These are phyloP conservation scores for Endotricha flammealis DNA, from an alignment of 2,888 invertebrate genomes.

Conservation along the genomic window DNA sequence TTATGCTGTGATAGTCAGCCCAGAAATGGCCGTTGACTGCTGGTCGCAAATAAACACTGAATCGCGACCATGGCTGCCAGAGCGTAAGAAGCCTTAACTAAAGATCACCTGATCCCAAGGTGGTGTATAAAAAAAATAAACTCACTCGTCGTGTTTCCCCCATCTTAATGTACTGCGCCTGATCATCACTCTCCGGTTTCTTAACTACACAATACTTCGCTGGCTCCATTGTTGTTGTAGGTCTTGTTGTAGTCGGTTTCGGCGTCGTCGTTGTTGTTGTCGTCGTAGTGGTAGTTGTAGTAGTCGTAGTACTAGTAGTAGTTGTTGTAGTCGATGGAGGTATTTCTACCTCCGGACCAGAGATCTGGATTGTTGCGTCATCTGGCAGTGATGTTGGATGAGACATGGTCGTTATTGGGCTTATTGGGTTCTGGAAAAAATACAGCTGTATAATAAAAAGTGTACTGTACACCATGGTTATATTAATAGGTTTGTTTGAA, in stretches of 20 bases:
- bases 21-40: too few relatives aligned
- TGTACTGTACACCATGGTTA: too few relatives aligned
- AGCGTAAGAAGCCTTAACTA: too few relatives aligned
- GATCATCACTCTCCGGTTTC: constrained; percentile 87
- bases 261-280: constrained; percentile 63
- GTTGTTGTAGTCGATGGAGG: constrained; percentile 22
- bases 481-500: too few relatives aligned
- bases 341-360: constrained; percentile 58
- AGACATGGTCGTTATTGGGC: constrained; percentile 65
- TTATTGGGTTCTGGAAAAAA: constrained; percentile 51
- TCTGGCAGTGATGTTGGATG: constrained; percentile 59
- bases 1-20: too few relatives aligned
- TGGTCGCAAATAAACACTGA: too few relatives aligned
- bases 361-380: constrained; percentile 51
- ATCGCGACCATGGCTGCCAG: too few relatives aligned
- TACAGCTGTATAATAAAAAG: too few relatives aligned
- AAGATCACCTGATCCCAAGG: too few relatives aligned
- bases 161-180: constrained; percentile 87
- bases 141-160: constrained; percentile 91
- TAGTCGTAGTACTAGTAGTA: constrained; percentile 36
- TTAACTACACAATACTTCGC: constrained; percentile 89
- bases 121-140: too few relatives aligned
- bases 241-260: constrained; percentile 71
- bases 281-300: constrained; percentile 41
- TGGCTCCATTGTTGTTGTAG: constrained; percentile 78